These are phyloP conservation scores for Phrynosoma platyrhinos DNA, from an alignment of 2,113 vertebrate genomes.

Conservation along the genomic window DNA sequence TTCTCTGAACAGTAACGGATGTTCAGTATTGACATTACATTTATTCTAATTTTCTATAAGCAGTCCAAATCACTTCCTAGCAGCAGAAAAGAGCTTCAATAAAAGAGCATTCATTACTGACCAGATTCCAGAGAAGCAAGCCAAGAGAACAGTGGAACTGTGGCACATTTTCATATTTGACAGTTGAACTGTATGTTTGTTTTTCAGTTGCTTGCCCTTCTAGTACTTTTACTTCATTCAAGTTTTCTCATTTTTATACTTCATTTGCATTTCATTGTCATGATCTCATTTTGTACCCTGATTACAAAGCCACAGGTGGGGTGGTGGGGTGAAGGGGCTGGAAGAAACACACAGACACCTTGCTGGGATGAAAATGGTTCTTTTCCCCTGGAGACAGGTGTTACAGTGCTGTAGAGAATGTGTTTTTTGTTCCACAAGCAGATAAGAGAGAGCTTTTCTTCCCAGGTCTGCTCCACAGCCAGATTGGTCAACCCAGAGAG, in stretches of 20 bases:
- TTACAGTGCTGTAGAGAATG: no score
- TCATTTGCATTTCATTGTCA: background rate
- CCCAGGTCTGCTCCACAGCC: no score
- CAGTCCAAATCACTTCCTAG: background rate
- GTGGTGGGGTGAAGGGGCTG: no score
- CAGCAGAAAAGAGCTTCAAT: background rate
- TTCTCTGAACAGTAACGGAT: constrained; percentile 11
- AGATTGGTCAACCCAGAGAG: no score
- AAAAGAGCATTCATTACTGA: background rate
- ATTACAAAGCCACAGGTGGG: no score
- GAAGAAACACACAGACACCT: no score
- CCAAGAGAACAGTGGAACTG: background rate
- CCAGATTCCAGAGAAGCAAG: background rate
- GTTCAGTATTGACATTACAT: constrained; percentile 11
- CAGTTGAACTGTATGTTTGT: background rate
- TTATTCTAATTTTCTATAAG: constrained; percentile 1
- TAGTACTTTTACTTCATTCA: background rate
- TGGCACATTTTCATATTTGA: background rate
- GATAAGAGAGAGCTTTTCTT: no score
- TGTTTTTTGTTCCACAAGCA: no score
- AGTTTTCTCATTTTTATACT: background rate
- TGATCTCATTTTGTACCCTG: no score
- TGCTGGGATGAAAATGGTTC: no score
- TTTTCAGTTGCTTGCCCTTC: background rate
- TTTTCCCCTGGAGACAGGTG: no score